Base-by-base conservation (phyloP, 1,140 invertebrate species). In the Drosophila prosaltans region DNA sequence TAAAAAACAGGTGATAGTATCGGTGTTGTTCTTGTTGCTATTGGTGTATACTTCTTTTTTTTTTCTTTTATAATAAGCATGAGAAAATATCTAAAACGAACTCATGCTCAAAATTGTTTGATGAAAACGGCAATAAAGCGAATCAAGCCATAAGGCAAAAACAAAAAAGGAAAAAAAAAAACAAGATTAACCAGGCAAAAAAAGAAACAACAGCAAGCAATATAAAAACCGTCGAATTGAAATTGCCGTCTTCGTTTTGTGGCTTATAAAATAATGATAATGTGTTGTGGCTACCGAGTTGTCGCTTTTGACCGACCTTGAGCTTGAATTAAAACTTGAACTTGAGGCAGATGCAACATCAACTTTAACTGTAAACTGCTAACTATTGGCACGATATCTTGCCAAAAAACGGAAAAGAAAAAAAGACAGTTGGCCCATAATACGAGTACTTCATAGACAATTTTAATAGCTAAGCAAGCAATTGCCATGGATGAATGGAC, bases 321-420 rank as follows among this genome's bases (percentile, higher is more conserved):
- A 88, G 84, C 83, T 89, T 88, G 84, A 88, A 80, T 67, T 84
- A 72, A 82, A 75, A 74, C 74, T 81, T 68, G 66, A 88, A 81
- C 67, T 76, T 69, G 77, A 64, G 40, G 59, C 21, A 11, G 16
- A 32, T n/a, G 64, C 54, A 45, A 57, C n/a, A 60, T 30, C 70
- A 72, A 58, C 28, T 64, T 63, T 54, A 72, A 65, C 69, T 41
- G 65, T 65, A 65, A 77, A 74, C 28, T 21, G 51, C 64, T 45
- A 11, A n/a, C 74, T 70, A 55, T 58, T 70, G 55, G 51, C 51
- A 67, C 61, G 65, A 62, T 69, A 66, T 65, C 74, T 40, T 36
- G 6, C 32, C 32, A 36, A 36, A 36, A 36, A 36, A 6, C 0
- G 4, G 6, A 36, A 36, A 36, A 6, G 32, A 3, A 36, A 36